Base-by-base conservation (phyloP, 1,140 invertebrate genomes). In the Micrasema minimum region DNA sequence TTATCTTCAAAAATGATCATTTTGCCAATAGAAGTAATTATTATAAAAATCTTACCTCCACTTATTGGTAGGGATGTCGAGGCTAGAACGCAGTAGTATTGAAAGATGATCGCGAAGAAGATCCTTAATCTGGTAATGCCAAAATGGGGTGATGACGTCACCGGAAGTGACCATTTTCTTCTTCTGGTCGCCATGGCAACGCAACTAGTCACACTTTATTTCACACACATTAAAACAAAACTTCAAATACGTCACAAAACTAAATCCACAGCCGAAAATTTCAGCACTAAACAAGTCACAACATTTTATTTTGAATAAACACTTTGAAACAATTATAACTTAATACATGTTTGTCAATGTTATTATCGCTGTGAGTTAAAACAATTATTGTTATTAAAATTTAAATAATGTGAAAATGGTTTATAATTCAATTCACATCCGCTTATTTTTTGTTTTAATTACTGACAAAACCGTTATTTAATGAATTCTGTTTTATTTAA, bases 81-180 rank as follows among this genome's bases (percentile, higher is more conserved):
- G 5, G 72, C 72, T 35, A 74, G 51, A 10, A 70, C 72, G 26
- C 53, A 74, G 57, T 66, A 74, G 31, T 71, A 74, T 23, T 74
- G 72, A 41, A 74, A 66, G 20, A 71, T 59, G n/a, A 74, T 61
- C 0, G 59, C 69, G 14, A 71, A 74, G 69, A 74, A 64, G 37
- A 74, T 59, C 31, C 61, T 64, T 55, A 71, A 43, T 43, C 69
- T 67, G 18, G 67, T 64, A 12, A 74, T 53, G n/a, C 72, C 72
- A 14, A 74, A 74, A 26, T 46, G 46, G 10, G 53, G 68, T 31
- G 72, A 70, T 61, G 66, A 51, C 14, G 65, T 66, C 72, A 68
- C 46, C 0, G 72, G 72, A 31, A 68, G 57, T 23, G 72, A 71
- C 72, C 68, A 74, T 65, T 59, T 74, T 57, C 69, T 71, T 18